Percentiles rank a stretch among this genome's conserved stretches.
Evolutionary conservation across 2,113 vertebrate genomes (phyloP).

Genomic region (Tauraco erythrolophus): DNA sequence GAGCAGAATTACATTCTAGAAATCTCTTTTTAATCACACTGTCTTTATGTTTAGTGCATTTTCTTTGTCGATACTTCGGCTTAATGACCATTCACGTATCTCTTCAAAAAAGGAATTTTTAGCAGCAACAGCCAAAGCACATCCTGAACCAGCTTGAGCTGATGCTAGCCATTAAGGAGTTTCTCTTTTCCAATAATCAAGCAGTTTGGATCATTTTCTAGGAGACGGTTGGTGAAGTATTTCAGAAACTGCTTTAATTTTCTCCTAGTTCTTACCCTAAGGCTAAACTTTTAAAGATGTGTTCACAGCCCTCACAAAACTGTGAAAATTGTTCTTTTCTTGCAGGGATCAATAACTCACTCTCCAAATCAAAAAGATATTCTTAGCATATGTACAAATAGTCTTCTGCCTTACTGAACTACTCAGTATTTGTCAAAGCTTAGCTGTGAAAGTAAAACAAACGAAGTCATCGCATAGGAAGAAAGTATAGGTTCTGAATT

Average conservation of each 20-base stretch:
- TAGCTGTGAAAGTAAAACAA: not conserved
- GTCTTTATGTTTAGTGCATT: not conserved
- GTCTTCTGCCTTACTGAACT: not conserved
- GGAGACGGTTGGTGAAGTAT: constrained; percentile 18
- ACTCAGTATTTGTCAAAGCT: not conserved
- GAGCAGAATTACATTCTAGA: not conserved
- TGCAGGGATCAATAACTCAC: constrained; percentile 33
- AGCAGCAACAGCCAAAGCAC: constrained; percentile 11
- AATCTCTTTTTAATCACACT: constrained; percentile 3
- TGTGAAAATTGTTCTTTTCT: constrained; percentile 26
- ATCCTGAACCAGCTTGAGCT: constrained; percentile 16
- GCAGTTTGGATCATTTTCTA: constrained; percentile 45
- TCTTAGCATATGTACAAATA: constrained; percentile 22
- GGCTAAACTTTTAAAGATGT: constrained; percentile 39
- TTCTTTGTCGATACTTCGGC: not conserved
- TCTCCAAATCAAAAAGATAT: constrained; percentile 22
- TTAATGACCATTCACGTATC: not conserved
- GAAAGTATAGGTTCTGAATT: not conserved
- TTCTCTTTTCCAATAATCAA: constrained; percentile 65
- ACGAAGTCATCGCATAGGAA: not conserved
- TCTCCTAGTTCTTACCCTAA: constrained; percentile 34
- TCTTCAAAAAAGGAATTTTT: constrained; percentile 31
- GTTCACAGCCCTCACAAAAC: constrained; percentile 8
- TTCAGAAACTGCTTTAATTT: constrained; percentile 61
- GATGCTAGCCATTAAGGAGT: constrained; percentile 40